Percentiles rank a stretch among this genome's conserved stretches.
These are phyloP conservation scores for Xiphydria camelus DNA, from an alignment of 2,888 invertebrate genomes.

Conservation along the genomic window DNA sequence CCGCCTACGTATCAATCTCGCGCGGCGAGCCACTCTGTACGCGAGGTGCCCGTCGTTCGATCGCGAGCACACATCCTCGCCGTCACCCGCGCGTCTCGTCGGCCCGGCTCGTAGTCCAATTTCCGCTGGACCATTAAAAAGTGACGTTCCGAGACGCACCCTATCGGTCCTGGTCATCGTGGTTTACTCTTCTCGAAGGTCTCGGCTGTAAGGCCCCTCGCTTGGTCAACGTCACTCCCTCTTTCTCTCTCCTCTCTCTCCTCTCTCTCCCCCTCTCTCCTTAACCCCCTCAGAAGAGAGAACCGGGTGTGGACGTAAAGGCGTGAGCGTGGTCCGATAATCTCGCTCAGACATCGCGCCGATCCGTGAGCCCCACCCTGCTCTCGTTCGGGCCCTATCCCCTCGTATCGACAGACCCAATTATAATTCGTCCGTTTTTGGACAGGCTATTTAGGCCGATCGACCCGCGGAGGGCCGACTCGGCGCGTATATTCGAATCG, in stretches of 20 bases:
- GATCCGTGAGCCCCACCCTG: conserved; percentile 12
- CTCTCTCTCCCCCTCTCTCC: conserved; percentile 4
- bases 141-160: too few relatives aligned
- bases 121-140: too few relatives aligned
- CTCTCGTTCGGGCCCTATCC: conserved; percentile 9
- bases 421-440: conserved; percentile 12
- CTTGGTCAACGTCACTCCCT: neutral
- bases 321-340: conserved; percentile 18
- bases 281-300: neutral
- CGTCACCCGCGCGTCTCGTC: too few relatives aligned
- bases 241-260: conserved; percentile 2
- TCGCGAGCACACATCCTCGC: too few relatives aligned
- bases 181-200: conserved; percentile 20
- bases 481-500: neutral
- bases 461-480: neutral
- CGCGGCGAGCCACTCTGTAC: too few relatives aligned
- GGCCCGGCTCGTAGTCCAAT: too few relatives aligned
- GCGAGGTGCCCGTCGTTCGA: too few relatives aligned
- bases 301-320: conserved; percentile 12
- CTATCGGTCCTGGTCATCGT: too few relatives aligned
- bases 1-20: too few relatives aligned
- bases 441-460: neutral
- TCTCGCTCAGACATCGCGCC: conserved; percentile 15
- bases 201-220: conserved; percentile 5
- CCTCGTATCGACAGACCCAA: conserved; percentile 13